These are phyloP conservation scores for Acipenser ruthenus DNA, from an alignment of 2,797 vertebrate genomes.

Conservation along the genomic window DNA sequence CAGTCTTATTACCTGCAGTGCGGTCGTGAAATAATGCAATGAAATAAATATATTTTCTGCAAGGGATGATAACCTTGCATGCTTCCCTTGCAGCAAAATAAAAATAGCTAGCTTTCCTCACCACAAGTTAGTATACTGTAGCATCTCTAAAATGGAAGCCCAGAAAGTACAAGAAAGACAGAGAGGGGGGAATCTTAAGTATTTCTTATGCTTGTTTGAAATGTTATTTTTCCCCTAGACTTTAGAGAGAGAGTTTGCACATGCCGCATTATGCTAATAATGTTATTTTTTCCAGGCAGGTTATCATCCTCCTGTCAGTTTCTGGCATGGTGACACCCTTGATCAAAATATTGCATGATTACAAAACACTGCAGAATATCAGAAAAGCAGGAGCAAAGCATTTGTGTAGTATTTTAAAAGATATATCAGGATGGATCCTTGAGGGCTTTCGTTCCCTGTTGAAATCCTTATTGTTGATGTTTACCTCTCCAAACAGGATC, in stretches of 20 bases:
- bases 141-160: too few species aligned
- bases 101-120: too few species aligned
- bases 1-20: too few species aligned
- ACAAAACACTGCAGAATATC: slow-evolving; percentile 46
- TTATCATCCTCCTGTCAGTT: slow-evolving; percentile 52
- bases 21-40: too few species aligned
- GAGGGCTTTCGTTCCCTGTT: slow-evolving; percentile 44
- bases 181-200: too few species aligned
- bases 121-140: too few species aligned
- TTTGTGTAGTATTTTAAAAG: slow-evolving; percentile 28
- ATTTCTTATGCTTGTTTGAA: neutral
- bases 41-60: too few species aligned
- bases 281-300: slow-evolving; percentile 42
- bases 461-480: slow-evolving; percentile 47
- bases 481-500: slow-evolving; percentile 56
- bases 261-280: slow-evolving; percentile 56
- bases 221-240: slow-evolving; percentile 22
- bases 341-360: slow-evolving; percentile 57
- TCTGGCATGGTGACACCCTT: slow-evolving; percentile 39
- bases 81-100: too few species aligned
- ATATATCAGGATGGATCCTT: slow-evolving; percentile 52
- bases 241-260: slow-evolving; percentile 37
- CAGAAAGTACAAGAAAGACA: too few species aligned
- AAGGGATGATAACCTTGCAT: too few species aligned
- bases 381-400: slow-evolving; percentile 44